Conservation (phyloP, 2,888 invertebrate species). For the Lordiphosa fenestrarum region DNA sequence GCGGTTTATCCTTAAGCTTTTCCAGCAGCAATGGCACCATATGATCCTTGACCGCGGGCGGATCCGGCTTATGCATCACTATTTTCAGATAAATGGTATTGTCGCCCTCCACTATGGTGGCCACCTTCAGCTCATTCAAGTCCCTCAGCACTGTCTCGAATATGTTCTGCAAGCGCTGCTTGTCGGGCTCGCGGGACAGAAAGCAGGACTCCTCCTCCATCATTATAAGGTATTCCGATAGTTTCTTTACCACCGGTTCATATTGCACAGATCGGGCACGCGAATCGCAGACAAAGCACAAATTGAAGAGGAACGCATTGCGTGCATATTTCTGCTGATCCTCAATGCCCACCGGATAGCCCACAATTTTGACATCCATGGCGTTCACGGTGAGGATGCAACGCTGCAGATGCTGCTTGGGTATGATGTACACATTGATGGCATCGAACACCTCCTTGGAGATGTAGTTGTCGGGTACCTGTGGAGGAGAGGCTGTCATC, state of each 20-base stretch:
- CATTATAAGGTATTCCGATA: constrained; percentile 93
- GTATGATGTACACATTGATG: constrained; percentile 96
- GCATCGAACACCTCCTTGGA: constrained; percentile 96
- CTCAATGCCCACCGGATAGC: constrained; percentile 94
- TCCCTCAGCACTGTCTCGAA: constrained; percentile 90
- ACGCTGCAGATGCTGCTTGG: constrained; percentile 94
- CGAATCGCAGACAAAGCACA: constrained; percentile 96
- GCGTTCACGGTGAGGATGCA: constrained; percentile 93
- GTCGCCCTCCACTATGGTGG: constrained; percentile 90
- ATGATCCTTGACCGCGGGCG: constrained; percentile 90
- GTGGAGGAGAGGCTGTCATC: background rate
- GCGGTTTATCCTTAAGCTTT: constrained; percentile 84
- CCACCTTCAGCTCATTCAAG: constrained; percentile 89
- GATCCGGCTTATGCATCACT: constrained; percentile 89
- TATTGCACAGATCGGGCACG: constrained; percentile 94
- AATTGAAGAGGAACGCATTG: constrained; percentile 97
- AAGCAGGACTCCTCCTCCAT: constrained; percentile 93
- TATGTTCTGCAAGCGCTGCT: constrained; percentile 86
- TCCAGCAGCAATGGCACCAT: constrained; percentile 92
- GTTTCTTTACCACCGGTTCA: constrained; percentile 95
- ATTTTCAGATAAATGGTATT: constrained; percentile 95
- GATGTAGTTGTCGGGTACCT: constrained; percentile 94
- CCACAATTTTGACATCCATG: constrained; percentile 92
- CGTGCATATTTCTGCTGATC: constrained; percentile 93
- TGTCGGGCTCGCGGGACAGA: constrained; percentile 85